Evolutionary conservation across 2,113 vertebrate genomes (phyloP).

Genomic region (Cyprinus carpio): DNA sequence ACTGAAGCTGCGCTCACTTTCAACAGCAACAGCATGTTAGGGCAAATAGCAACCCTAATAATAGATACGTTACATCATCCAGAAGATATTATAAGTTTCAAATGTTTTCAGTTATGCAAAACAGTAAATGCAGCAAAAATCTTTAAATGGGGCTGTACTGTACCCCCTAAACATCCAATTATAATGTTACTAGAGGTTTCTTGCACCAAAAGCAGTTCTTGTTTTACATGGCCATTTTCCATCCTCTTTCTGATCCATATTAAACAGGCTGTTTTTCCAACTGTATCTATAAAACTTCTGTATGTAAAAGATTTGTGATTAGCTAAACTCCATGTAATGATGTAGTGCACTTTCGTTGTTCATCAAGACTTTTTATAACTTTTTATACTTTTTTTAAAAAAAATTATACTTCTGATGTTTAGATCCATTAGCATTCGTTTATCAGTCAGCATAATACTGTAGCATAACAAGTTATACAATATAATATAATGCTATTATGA

Average conservation of each 20-base stretch:
- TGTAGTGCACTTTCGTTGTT: background rate
- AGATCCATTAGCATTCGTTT: background rate
- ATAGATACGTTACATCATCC: slow-evolving; percentile 17
- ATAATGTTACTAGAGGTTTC: background rate
- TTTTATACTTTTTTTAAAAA: background rate
- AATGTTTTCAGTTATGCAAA: slow-evolving; percentile 10
- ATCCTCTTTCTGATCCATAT: background rate
- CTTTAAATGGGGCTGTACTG: background rate
- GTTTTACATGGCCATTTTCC: background rate
- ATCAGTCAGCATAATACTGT: background rate
- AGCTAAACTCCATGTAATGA: background rate
- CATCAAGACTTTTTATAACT: background rate
- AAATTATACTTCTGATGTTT: background rate
- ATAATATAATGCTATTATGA: background rate
- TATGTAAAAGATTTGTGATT: background rate
- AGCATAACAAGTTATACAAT: background rate
- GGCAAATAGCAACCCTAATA: slow-evolving; percentile 13
- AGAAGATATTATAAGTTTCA: background rate
- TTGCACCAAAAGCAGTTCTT: background rate
- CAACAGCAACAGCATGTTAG: background rate
- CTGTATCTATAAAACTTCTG: background rate
- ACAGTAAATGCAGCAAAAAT: background rate
- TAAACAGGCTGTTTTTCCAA: background rate
- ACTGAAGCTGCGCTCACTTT: slow-evolving; percentile 25
- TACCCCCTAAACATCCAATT: background rate